Conservation (phyloP, 2,113 vertebrate genomes). For the Neofelis nebulosa region DNA sequence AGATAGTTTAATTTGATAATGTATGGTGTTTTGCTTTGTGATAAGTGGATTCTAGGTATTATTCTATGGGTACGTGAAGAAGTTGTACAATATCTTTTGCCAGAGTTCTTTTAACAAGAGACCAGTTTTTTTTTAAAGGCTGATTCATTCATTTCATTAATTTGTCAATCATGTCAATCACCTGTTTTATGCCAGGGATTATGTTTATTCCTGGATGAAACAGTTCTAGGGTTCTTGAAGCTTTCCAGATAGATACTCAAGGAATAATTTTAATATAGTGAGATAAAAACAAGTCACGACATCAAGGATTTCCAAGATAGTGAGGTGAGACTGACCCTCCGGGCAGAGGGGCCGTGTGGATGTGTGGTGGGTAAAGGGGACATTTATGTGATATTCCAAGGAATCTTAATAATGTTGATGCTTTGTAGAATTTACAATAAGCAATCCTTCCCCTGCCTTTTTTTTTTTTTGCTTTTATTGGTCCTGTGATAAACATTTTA, state of each 20-base stretch:
- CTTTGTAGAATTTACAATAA: background rate
- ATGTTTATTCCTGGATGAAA: constrained; percentile 41
- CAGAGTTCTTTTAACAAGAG: constrained; percentile 38
- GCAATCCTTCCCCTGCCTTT: background rate
- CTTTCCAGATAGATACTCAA: constrained; percentile 14
- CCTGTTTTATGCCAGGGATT: background rate
- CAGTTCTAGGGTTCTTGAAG: background rate
- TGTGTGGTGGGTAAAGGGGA: background rate
- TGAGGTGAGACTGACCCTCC: background rate
- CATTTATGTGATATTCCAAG: background rate
- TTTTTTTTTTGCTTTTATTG: background rate
- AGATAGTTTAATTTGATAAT: constrained; percentile 37
- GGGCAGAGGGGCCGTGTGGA: background rate
- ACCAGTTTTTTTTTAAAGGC: background rate
- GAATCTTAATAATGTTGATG: background rate
- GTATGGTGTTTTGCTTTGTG: constrained; percentile 11
- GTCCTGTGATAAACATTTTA: background rate
- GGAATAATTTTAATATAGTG: background rate
- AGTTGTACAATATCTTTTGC: constrained; percentile 16
- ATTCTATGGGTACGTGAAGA: background rate
- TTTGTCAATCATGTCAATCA: background rate
- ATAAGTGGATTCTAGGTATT: background rate
- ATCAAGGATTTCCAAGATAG: background rate
- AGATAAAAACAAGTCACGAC: background rate
- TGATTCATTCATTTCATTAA: constrained; percentile 24